Percentiles rank a stretch among this genome's conserved stretches.
Conservation (phyloP, 1,140 invertebrate species). For the Scaptodrosophila lebanonensis region DNA sequence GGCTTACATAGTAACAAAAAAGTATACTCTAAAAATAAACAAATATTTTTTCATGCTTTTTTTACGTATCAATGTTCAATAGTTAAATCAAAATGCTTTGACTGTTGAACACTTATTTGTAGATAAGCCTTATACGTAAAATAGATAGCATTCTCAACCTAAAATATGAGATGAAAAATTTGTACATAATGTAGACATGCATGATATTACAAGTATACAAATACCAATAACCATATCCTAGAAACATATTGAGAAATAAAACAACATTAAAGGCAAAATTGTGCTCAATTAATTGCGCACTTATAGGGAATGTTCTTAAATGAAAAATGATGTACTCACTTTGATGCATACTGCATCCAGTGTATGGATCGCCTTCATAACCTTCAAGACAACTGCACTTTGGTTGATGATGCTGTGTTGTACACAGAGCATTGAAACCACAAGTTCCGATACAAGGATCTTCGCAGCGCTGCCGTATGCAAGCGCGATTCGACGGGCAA, state of each 20-base stretch:
- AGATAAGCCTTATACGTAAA: too few relatives aligned
- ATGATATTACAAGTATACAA: conserved; percentile 24
- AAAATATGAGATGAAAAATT: conserved; percentile 32
- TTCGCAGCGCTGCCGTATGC: conserved; percentile 85
- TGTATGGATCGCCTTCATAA: conserved; percentile 89
- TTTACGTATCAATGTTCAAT: too few relatives aligned
- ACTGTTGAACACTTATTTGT: too few relatives aligned
- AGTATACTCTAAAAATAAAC: conserved; percentile 15
- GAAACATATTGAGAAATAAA: conserved; percentile 70
- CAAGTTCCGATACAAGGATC: conserved; percentile 91
- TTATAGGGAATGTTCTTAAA: conserved; percentile 29
- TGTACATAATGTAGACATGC: conserved; percentile 66
- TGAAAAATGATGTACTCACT: conserved; percentile 79
- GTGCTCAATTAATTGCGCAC: conserved; percentile 5
- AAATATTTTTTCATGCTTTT: too few relatives aligned
- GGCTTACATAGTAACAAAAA: conserved; percentile 29
- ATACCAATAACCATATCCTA: conserved; percentile 56
- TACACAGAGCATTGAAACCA: conserved; percentile 88
- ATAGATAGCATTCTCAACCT: too few relatives aligned
- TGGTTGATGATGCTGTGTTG: conserved; percentile 86
- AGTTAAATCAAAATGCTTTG: too few relatives aligned
- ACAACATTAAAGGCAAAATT: conserved; percentile 46
- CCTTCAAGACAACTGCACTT: conserved; percentile 86
- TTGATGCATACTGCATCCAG: conserved; percentile 83
- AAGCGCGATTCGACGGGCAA: conserved; percentile 87